phyloP scores from a whole-genome alignment of 2,888 invertebrate species.

The Plebejus anna region DNA sequence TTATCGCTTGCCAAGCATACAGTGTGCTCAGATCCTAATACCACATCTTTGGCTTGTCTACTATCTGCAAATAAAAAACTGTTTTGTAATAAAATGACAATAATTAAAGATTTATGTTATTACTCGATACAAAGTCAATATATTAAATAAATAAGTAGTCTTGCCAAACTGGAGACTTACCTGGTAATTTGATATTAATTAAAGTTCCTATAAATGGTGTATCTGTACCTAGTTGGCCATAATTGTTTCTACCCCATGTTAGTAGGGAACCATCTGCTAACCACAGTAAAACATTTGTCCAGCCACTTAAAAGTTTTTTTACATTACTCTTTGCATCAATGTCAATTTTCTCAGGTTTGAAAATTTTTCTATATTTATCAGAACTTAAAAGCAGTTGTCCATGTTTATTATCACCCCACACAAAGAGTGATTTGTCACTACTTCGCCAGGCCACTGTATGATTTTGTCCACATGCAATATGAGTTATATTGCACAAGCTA shows the following conservation, averaged over 20 bases:
- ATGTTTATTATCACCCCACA: slow-evolving; percentile 91
- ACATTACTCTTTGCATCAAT: slow-evolving; percentile 77
- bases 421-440: slow-evolving; percentile 81
- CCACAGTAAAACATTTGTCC: slow-evolving; percentile 87
- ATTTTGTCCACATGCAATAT: slow-evolving; percentile 89
- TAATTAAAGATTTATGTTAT: not conserved
- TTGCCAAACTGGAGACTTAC: slow-evolving; percentile 46
- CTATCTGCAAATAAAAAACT: slow-evolving; percentile 56
- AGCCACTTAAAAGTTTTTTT: slow-evolving; percentile 83
- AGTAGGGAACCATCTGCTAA: slow-evolving; percentile 82
- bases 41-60: slow-evolving; percentile 76
- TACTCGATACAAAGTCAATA: not conserved
- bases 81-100: not conserved
- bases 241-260: slow-evolving; percentile 90
- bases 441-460: slow-evolving; percentile 83
- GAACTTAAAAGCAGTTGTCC: slow-evolving; percentile 85
- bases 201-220: slow-evolving; percentile 54
- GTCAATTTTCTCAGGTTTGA: slow-evolving; percentile 76
- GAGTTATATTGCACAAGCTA: slow-evolving; percentile 76
- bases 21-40: slow-evolving; percentile 90
- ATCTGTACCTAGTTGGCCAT: slow-evolving; percentile 85
- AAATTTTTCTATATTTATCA: slow-evolving; percentile 71
- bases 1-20: slow-evolving; percentile 83
- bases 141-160: not conserved
- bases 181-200: slow-evolving; percentile 58